These are phyloP conservation scores for Microcebus murinus DNA, from an alignment of 2,113 vertebrate species.

Conservation along the genomic window DNA sequence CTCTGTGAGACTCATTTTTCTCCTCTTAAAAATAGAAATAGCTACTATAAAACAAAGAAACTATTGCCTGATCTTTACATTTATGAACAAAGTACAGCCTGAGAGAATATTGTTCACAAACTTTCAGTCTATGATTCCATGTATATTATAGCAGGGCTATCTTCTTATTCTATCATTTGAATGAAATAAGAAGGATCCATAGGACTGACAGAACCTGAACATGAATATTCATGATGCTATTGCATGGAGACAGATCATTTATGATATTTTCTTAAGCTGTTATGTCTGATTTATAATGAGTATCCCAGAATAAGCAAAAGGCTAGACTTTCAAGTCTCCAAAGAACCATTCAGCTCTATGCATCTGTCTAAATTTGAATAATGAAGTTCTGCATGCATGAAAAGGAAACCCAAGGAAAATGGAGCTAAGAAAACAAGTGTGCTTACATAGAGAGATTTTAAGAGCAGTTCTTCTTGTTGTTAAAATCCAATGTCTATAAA, in stretches of 20 bases:
- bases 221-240: slow-evolving; percentile 67
- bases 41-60: neutral
- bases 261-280: slow-evolving; percentile 70
- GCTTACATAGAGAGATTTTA: slow-evolving; percentile 1
- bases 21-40: neutral
- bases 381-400: slow-evolving; percentile 44
- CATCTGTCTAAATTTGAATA: slow-evolving; percentile 67
- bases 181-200: slow-evolving; percentile 41
- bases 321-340: slow-evolving; percentile 61
- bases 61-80: neutral
- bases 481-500: slow-evolving; percentile 32
- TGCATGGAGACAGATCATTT: slow-evolving; percentile 61
- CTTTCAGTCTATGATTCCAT: neutral
- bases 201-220: slow-evolving; percentile 52
- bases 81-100: neutral
- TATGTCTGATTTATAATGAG: slow-evolving; percentile 73
- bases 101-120: neutral
- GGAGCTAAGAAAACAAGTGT: neutral
- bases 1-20: neutral
- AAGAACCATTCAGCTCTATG: slow-evolving; percentile 49
- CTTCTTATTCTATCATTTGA: slow-evolving; percentile 51
- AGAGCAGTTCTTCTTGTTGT: neutral
- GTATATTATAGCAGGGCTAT: neutral
- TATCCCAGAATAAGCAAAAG: slow-evolving; percentile 69
- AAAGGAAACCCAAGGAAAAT: slow-evolving; percentile 34